Conservation (phyloP, 2,888 invertebrate genomes). For the Entomobrya multifasciata region DNA sequence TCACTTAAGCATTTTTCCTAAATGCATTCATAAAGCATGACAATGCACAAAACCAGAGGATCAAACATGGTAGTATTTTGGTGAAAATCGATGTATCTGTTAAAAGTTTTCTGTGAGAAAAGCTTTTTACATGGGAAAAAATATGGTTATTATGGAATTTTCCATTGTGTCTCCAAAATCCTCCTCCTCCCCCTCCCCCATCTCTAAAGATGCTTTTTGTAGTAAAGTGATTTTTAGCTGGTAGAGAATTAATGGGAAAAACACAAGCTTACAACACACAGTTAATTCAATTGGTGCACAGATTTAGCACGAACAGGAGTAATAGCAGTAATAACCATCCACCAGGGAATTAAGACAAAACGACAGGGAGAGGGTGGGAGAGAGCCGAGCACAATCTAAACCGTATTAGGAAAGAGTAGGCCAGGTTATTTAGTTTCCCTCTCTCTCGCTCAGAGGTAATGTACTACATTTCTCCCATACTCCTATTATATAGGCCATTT, state of each 20-base stretch:
- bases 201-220: too few relatives aligned
- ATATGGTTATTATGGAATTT: not conserved
- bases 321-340: constrained; percentile 28
- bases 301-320: constrained; percentile 14
- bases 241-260: not conserved
- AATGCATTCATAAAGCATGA: not conserved
- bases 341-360: constrained; percentile 29
- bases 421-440: constrained; percentile 20
- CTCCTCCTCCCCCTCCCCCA: too few relatives aligned
- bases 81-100: not conserved
- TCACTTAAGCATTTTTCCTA: not conserved
- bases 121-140: not conserved
- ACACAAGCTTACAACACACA: not conserved
- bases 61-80: not conserved
- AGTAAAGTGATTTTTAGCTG: not conserved
- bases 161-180: not conserved
- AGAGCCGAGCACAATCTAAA: constrained; percentile 13
- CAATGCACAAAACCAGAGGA: not conserved
- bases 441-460: too few relatives aligned
- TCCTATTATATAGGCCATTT: constrained; percentile 13
- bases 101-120: constrained; percentile 18
- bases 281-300: constrained; percentile 21
- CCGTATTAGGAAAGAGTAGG: constrained; percentile 5
- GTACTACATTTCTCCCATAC: too few relatives aligned
- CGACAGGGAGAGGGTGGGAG: constrained; percentile 3